phyloP scores from a whole-genome alignment of 2,113 vertebrate species.

The Amblyornis subalaris region DNA sequence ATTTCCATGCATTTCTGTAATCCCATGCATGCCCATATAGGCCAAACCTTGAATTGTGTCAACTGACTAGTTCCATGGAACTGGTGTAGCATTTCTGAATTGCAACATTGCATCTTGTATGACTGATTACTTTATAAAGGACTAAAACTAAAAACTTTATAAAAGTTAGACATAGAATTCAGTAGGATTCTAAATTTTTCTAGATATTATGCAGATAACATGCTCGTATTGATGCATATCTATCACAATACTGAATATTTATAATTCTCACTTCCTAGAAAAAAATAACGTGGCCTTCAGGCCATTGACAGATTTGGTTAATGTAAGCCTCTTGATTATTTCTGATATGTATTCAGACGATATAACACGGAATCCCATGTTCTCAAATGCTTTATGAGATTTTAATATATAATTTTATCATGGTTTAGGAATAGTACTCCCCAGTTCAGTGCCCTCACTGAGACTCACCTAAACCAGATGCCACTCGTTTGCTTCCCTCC shows the following conservation, averaged over 20 bases:
- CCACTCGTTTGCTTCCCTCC: not conserved
- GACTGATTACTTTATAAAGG: not conserved
- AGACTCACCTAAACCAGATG: not conserved
- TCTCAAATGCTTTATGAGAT: not conserved
- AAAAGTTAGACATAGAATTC: not conserved
- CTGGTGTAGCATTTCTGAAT: not conserved
- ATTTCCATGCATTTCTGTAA: not conserved
- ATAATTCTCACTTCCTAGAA: not conserved
- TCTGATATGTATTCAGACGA: accelerated
- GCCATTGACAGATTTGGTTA: not conserved
- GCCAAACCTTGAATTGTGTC: not conserved
- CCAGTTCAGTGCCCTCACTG: not conserved
- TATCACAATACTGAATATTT: not conserved
- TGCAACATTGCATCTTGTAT: not conserved
- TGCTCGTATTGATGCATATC: not conserved
- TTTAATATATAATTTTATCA: not conserved
- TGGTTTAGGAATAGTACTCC: not conserved
- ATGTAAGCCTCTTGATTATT: not conserved
- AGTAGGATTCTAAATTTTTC: not conserved
- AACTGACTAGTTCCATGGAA: not conserved
- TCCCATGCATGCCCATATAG: too few relatives aligned
- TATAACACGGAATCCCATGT: not conserved
- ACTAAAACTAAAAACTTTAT: not conserved
- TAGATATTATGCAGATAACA: not conserved
- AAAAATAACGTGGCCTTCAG: not conserved